Base-by-base conservation (phyloP, 2,888 invertebrate genomes). In the Sceliomorpha sp. region DNA sequence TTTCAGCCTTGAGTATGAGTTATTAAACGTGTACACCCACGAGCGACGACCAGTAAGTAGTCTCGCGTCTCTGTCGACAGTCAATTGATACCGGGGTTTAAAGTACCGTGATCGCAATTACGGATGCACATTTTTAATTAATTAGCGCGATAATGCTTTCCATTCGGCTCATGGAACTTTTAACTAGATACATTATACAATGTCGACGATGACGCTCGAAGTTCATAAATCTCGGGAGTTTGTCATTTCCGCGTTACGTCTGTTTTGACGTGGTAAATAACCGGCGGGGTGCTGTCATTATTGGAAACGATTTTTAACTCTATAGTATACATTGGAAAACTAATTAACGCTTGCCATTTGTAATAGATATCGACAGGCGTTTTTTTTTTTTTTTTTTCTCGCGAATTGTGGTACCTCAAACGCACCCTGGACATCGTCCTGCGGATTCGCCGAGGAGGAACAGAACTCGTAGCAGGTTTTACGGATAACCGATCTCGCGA, bases 161-260 rank as follows among this genome's bases (percentile, higher is more conserved):
- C 51, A 51, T 66, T 66, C 59, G 53, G 47, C 5, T 4, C 20
- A 20, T 20, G 20, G 20, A 20, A 20, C 58, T 60, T 62, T 51
- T 60, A 62, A 56, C 36, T 58, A 62, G 56, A 51, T 47, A 58
- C 53, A 51, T 63, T 69, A 69, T 59, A 63, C 63, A 58, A 59
- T 53, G 63, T 55, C 50, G 70, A 70, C 59, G 56, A 70, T 59
- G 56, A 56, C 39, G 59, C 63, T 59, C 59, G 48, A 48, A 51
- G 69, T 40, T 69, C 69, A 63, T 69, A 69, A 69, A 69, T 69
- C 34, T 59, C 59, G 48, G 9, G 47, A 39, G 59, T 58, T 59
- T 67, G 59, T 67, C 59, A 67, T 67, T 70, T 70, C 70, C 70
- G 64, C 64, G 70, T 59, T 70, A 59, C 64, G 64, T 63, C 63